A percentile compares a stretch with the other conserved stretches of the same genome.
Conservation (phyloP, 2,888 invertebrate species). For the Andrena bucephala region DNA sequence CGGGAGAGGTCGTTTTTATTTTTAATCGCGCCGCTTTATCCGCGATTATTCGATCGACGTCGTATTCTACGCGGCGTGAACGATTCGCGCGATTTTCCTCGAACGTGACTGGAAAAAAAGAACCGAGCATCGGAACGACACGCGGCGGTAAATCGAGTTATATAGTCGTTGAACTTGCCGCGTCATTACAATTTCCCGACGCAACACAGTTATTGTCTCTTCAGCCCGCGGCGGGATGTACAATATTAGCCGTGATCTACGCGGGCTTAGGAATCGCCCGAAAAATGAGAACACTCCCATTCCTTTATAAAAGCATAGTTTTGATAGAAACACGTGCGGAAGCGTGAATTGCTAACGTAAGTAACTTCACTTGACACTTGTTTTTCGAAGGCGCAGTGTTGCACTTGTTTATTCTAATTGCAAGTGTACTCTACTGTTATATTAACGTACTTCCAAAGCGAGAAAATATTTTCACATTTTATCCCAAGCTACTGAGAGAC, state of each 20-base stretch:
- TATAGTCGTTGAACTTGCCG: conserved; percentile 47
- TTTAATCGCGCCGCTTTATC: conserved; percentile 66
- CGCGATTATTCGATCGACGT: conserved; percentile 46
- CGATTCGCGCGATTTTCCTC: conserved; percentile 17
- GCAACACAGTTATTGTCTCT: neutral
- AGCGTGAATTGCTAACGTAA: too few relatives aligned
- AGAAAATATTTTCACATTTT: too few relatives aligned
- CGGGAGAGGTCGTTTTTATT: conserved; percentile 60
- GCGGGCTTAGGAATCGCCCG: neutral
- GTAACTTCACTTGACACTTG: too few relatives aligned
- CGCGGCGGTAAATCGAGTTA: conserved; percentile 31
- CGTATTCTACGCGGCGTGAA: neutral
- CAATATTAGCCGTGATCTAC: neutral
- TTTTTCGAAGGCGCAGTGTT: too few relatives aligned
- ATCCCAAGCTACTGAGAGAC: too few relatives aligned
- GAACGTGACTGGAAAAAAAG: neutral
- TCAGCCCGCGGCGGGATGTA: neutral
- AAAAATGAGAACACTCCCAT: too few relatives aligned
- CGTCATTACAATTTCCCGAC: conserved; percentile 41
- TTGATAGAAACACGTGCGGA: too few relatives aligned
- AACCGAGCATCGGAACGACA: conserved; percentile 8
- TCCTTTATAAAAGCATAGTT: too few relatives aligned
- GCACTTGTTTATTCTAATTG: too few relatives aligned
- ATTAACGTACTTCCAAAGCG: too few relatives aligned
- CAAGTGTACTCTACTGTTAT: too few relatives aligned